Conservation (phyloP, 2,113 vertebrate species). For the Rhea americana region DNA sequence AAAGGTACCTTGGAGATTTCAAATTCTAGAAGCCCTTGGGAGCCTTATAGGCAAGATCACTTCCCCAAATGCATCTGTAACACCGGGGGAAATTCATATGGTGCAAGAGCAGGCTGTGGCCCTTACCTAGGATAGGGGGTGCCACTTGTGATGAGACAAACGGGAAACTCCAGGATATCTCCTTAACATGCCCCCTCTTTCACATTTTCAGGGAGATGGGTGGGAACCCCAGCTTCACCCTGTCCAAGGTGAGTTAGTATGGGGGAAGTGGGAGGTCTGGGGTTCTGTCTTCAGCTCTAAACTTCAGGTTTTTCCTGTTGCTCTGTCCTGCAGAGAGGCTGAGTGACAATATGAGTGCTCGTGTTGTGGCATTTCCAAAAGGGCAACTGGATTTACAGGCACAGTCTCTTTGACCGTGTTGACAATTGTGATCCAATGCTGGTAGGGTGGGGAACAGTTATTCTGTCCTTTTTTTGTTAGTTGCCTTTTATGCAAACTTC, state of each 20-base stretch:
- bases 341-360: not conserved
- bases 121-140: not conserved
- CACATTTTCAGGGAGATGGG: conserved; percentile 65
- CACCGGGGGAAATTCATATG: not conserved
- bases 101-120: not conserved
- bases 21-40: not conserved
- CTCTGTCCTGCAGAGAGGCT: not conserved
- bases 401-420: not conserved
- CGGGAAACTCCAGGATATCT: not conserved
- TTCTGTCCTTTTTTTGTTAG: not conserved
- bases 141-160: not conserved
- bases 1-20: not conserved
- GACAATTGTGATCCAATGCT: not conserved
- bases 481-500: not conserved
- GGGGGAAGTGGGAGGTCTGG: not conserved
- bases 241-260: conserved; percentile 56
- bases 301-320: not conserved
- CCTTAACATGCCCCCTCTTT: not conserved
- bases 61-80: not conserved
- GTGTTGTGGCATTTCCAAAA: not conserved
- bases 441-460: fast-evolving
- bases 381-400: not conserved
- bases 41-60: not conserved
- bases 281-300: not conserved
- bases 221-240: not conserved